Evolutionary conservation across 1,140 invertebrate species (phyloP).

Genomic region (Drosophila guanche): DNA sequence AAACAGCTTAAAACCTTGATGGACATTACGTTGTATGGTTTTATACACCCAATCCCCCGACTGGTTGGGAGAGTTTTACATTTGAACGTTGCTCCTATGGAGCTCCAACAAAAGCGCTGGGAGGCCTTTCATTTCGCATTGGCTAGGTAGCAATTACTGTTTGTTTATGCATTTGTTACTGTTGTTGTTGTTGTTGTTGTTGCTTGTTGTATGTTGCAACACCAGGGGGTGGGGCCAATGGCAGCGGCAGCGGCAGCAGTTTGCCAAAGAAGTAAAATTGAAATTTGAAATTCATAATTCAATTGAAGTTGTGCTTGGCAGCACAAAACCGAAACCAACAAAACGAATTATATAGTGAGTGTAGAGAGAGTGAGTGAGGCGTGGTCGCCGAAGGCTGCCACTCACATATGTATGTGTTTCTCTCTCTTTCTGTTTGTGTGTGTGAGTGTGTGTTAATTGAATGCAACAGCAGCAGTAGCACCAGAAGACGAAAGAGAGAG

Average conservation of each 20-base stretch:
- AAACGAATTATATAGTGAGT: conserved; percentile 32
- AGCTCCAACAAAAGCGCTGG: conserved; percentile 63
- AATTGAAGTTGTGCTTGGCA: conserved; percentile 71
- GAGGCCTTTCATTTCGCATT: conserved; percentile 62
- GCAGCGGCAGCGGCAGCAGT: conserved; percentile 2
- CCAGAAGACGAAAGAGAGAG: neutral
- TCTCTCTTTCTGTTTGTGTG: neutral
- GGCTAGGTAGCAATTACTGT: conserved; percentile 80
- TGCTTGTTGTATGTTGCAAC: conserved; percentile 7
- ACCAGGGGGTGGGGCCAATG: too few species aligned
- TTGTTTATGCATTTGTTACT: conserved; percentile 75
- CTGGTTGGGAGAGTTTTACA: conserved; percentile 28
- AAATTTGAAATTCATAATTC: conserved; percentile 78
- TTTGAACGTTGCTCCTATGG: conserved; percentile 23
- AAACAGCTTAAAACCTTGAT: conserved; percentile 80
- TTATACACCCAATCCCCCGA: neutral
- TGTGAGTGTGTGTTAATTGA: conserved; percentile 33
- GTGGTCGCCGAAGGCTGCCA: conserved; percentile 35
- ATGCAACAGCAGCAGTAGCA: conserved; percentile 26
- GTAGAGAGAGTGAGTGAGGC: neutral
- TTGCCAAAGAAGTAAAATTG: conserved; percentile 66
- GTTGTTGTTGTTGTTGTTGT: conserved; percentile 36
- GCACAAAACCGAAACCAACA: conserved; percentile 52
- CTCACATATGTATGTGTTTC: too few species aligned
- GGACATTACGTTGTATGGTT: conserved; percentile 53